Conservation (phyloP, 2,888 invertebrate species). For the Emesis russula region DNA sequence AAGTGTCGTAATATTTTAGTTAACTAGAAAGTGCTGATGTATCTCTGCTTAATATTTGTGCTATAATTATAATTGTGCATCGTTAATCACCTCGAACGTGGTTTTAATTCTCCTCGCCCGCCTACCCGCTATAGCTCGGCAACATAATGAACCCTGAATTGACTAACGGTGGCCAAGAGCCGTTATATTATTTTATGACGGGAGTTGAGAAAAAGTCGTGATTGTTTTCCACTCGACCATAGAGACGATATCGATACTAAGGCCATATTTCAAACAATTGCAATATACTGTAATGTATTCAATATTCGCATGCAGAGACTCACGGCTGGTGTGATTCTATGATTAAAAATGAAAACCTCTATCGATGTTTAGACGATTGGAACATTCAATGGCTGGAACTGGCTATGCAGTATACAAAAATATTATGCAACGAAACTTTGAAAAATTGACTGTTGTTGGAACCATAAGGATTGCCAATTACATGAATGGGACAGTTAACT, state of each 20-base stretch:
- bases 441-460: background rate
- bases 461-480: background rate
- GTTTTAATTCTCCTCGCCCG: background rate
- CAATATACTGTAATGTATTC: background rate
- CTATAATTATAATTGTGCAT: too few relatives aligned
- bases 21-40: too few relatives aligned
- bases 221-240: background rate
- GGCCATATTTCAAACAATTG: background rate
- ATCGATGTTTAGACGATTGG: conserved; percentile 11
- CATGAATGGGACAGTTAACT: background rate
- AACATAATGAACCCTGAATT: background rate
- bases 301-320: background rate
- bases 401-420: too few relatives aligned
- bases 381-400: background rate
- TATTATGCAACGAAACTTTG: background rate
- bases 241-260: background rate
- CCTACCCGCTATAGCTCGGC: background rate
- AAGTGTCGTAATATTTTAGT: too few relatives aligned
- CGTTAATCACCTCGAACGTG: background rate
- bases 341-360: background rate
- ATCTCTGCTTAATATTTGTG: too few relatives aligned
- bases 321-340: background rate
- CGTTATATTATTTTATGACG: background rate
- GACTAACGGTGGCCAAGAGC: background rate
- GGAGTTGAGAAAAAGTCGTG: background rate